Percentiles rank a stretch among this genome's conserved stretches.
Conservation (phyloP, 1,140 invertebrate species). For the Dreissena polymorpha region DNA sequence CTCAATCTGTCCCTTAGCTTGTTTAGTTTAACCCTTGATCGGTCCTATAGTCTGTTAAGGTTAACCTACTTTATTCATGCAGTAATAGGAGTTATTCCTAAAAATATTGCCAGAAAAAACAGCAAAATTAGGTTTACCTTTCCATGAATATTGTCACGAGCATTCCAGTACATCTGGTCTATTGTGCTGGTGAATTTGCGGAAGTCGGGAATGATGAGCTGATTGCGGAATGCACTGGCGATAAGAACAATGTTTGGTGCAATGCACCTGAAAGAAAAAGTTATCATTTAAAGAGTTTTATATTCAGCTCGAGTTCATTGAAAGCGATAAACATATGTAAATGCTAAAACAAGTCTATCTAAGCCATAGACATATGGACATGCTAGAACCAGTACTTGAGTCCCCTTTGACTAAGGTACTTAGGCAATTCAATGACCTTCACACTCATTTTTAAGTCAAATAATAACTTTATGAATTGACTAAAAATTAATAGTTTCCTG, state of each 20-base stretch:
- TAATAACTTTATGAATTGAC: too few relatives aligned
- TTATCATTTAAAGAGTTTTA: not conserved
- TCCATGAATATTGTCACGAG: constrained; percentile 91
- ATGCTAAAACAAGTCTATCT: not conserved
- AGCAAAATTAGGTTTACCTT: constrained; percentile 82
- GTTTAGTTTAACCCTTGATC: too few relatives aligned
- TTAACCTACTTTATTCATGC: too few relatives aligned
- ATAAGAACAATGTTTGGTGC: constrained; percentile 94
- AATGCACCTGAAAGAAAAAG: constrained; percentile 86
- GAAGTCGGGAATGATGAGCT: constrained; percentile 98
- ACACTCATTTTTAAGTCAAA: too few relatives aligned
- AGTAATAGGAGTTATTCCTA: too few relatives aligned
- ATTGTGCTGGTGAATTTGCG: constrained; percentile 93
- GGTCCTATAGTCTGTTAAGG: too few relatives aligned
- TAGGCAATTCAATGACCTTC: too few relatives aligned
- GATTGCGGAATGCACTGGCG: constrained; percentile 93
- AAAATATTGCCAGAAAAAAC: too few relatives aligned
- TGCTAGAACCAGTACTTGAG: too few relatives aligned
- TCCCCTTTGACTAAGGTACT: too few relatives aligned
- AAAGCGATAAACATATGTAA: not conserved
- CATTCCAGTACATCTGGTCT: constrained; percentile 96
- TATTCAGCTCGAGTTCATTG: not conserved
- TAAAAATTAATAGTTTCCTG: too few relatives aligned
- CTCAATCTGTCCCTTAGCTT: too few relatives aligned
- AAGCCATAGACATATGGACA: not conserved